Evolutionary conservation across 2,113 vertebrate genomes (phyloP), one percentile per base, ranked within the genome.

Genomic region (Progne subis): DNA sequence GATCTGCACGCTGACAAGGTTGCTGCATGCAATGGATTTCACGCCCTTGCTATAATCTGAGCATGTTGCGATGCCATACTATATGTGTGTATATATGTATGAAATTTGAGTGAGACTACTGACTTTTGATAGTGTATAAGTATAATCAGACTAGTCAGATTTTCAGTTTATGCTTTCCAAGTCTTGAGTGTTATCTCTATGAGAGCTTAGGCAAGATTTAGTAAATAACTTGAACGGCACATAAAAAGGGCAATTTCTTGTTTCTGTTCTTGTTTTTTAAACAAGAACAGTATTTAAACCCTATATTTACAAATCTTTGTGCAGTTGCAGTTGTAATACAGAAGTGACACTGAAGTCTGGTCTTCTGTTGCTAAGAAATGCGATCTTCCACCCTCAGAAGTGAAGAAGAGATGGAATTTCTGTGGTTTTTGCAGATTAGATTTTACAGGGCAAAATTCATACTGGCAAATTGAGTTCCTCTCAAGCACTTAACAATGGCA

Each of bases 31-130:
- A 94, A 79, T 86, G 76, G 49, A 44, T 94, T 97, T 96, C 72
- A 92, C 80, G 31, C 57, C 84, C 90, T 93, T 88, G 43, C 57
- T 93, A 20, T 89, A 94, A 94, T 94, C 74, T 86, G 84, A 83
- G 25, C 41, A 50, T 83, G 60, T 59, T 80, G 80, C 80, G 79
- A 55, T 97, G 61, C 93, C 49, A 41, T 74, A 37, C 63, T 86
- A 49, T 28, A 11, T 61, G 17, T 50, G 20, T 61, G 56, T 46
- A 43, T 52, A 75, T 39, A 28, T 23, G 43, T 72, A 82, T 52
- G 88, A 88, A 88, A 81, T 72, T 79, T 78, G 55, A 79, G 7
- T 69, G 32, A 80, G 25, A 44, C 59, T 72, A 56, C 70, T 64
- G 75, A 75, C 34, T 86, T 63, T 46, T 29, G 65, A 80, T 43